Base-by-base conservation (phyloP, 2,113 vertebrate species). In the Garra rufa region DNA sequence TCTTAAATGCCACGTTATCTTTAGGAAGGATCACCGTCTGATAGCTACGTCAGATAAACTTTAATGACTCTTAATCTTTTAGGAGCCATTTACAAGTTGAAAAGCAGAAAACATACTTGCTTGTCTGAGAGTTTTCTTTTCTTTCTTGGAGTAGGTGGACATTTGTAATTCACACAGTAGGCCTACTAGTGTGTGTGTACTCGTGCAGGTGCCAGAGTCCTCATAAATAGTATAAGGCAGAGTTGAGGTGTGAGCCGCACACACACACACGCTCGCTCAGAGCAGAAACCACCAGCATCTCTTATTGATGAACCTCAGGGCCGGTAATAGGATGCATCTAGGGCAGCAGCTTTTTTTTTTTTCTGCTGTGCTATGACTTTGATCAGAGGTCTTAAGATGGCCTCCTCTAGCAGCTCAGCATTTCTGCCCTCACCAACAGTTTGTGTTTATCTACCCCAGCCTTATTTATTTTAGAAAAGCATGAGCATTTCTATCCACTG, bases 311-410 rank as follows among this genome's bases (percentile, higher is more conserved):
- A 91, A 85, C 82, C 86, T 69, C 86, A 83, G 87, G 90, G 92
- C 92, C 88, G 90, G 92, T 94, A 93, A 94, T 93, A 86, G 91
- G 88, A 95, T 94, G 92, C 91, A 93, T 92, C 88, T 93, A 90
- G 91, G 92, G 88, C 92, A 93, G 87, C 88, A 75, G 85, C 69
- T 55, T 26, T 74, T 78, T 61, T 67, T 82, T 84, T 69, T 82
- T 84, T 81, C 44, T 76, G 65, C 81, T 71, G 41, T 38, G 74
- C 80, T 74, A 43, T 82, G 85, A 77, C 85, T 86, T 79, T 85
- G 83, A 87, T 85, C 83, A 83, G 84, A 83, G 74, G 69, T 86
- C 80, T 83, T 46, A 79, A 70, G 81, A 85, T 81, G 50, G 81
- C 84, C 82, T 81, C 59, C 63, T 59, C 24, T 1, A 8, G 67